A percentile compares a stretch with the other conserved stretches of the same genome.
phyloP scores from a whole-genome alignment of 2,888 invertebrate genomes.

The Tetragonula carbonaria region DNA sequence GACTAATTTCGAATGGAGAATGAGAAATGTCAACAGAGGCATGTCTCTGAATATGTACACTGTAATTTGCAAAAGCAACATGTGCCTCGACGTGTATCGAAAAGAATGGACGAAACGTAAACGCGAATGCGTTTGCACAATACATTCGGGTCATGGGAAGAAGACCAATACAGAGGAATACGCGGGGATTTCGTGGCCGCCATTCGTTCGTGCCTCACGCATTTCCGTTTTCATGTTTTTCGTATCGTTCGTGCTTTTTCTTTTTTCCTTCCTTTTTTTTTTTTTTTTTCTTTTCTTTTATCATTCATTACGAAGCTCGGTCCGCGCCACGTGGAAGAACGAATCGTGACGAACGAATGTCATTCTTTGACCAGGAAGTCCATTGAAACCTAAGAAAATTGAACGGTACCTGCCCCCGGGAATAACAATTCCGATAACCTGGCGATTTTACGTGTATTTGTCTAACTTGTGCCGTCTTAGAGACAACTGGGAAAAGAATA shows the following conservation, averaged over 20 bases:
- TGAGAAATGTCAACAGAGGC: conserved; percentile 17
- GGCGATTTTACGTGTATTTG: too few relatives aligned
- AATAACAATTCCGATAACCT: neutral
- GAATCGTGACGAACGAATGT: neutral
- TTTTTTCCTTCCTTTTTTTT: too few relatives aligned
- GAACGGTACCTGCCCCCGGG: neutral
- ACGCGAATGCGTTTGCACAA: conserved; percentile 31
- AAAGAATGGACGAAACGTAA: conserved; percentile 32
- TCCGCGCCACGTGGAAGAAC: conserved; percentile 4
- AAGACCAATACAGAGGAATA: conserved; percentile 54
- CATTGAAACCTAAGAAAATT: conserved; percentile 13
- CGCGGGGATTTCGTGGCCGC: conserved; percentile 54
- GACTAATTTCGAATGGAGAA: conserved; percentile 2
- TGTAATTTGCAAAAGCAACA: conserved; percentile 27
- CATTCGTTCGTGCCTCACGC: conserved; percentile 72
- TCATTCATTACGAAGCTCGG: neutral
- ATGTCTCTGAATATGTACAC: neutral
- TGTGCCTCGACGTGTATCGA: neutral
- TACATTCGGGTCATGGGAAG: conserved; percentile 72
- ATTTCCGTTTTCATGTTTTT: conserved; percentile 69
- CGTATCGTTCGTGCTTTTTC: neutral
- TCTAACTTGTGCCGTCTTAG: neutral
- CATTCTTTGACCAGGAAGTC: conserved; percentile 15
- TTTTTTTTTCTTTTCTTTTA: neutral
- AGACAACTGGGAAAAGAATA: neutral